phyloP scores from a whole-genome alignment of 2,888 invertebrate species.

The Drosophila rubida region DNA sequence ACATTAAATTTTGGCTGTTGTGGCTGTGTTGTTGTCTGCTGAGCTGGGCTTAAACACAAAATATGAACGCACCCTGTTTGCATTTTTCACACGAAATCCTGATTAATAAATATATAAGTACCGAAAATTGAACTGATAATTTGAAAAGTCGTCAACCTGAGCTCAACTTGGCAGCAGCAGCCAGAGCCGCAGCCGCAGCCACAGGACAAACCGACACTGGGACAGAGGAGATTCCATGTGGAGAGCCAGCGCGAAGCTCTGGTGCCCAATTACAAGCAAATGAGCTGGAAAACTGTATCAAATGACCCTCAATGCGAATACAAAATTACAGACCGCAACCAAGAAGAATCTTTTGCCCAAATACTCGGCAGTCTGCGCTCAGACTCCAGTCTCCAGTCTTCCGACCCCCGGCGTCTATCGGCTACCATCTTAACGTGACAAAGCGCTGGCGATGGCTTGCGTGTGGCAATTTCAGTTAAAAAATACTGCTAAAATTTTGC shows the following conservation, averaged over 20 bases:
- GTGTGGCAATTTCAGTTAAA: conserved; percentile 85
- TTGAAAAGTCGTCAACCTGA: conserved; percentile 80
- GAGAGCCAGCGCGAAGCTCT: conserved; percentile 70
- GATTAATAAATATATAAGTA: conserved; percentile 75
- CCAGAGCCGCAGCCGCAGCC: conserved; percentile 10
- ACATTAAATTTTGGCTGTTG: conserved; percentile 68
- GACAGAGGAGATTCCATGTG: conserved; percentile 57
- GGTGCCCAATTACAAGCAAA: conserved; percentile 85
- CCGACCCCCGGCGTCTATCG: not conserved
- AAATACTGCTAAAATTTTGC: conserved; percentile 33
- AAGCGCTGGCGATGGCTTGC: conserved; percentile 85
- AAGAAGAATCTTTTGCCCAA: conserved; percentile 59
- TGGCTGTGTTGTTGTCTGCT: conserved; percentile 59
- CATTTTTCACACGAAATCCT: conserved; percentile 84
- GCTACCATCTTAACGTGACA: conserved; percentile 73
- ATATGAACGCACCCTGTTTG: conserved; percentile 63
- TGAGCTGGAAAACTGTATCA: conserved; percentile 85
- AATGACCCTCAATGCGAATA: conserved; percentile 83
- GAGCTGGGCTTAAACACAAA: conserved; percentile 64
- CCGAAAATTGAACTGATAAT: conserved; percentile 73
- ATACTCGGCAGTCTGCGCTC: conserved; percentile 40
- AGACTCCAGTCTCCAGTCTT: conserved; percentile 1
- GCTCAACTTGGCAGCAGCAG: conserved; percentile 49
- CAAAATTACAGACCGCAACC: conserved; percentile 72
- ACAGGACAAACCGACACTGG: conserved; percentile 22